Evolutionary conservation across 2,797 vertebrate genomes (phyloP).

Genomic region (Ctenosaura bakeri): DNA sequence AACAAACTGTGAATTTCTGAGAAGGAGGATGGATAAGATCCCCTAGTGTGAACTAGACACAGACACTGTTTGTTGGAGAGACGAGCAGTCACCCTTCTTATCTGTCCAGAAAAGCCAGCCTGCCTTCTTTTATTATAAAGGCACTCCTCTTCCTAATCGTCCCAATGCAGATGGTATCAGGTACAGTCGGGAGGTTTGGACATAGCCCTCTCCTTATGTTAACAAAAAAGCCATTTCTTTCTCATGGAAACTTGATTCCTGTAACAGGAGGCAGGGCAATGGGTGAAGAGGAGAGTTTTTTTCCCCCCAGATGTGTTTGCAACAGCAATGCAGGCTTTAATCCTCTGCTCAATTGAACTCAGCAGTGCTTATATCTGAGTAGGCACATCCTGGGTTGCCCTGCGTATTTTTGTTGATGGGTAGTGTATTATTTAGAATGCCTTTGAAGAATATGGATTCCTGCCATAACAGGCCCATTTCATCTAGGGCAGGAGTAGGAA

Average conservation of each 20-base stretch:
- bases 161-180: conserved; percentile 26
- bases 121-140: neutral
- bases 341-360: too few relatives aligned
- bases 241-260: conserved; percentile 21
- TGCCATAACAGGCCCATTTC: too few relatives aligned
- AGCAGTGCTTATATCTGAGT: too few relatives aligned
- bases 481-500: neutral
- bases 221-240: neutral
- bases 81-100: neutral
- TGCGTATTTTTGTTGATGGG: too few relatives aligned
- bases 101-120: conserved; percentile 15
- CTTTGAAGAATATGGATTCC: too few relatives aligned
- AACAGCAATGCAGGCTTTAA: too few relatives aligned
- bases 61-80: conserved; percentile 25
- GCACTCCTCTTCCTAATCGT: neutral
- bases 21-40: conserved; percentile 9
- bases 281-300: neutral
- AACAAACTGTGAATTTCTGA: conserved; percentile 36
- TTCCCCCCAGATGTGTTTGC: too few relatives aligned
- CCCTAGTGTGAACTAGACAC: conserved; percentile 12
- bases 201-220: neutral
- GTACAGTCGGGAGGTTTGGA: neutral
- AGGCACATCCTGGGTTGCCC: too few relatives aligned
- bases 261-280: conserved; percentile 7
- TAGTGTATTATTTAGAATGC: too few relatives aligned